These are phyloP conservation scores for Archivesica marissinica DNA, from an alignment of 1,140 invertebrate genomes.

Conservation along the genomic window DNA sequence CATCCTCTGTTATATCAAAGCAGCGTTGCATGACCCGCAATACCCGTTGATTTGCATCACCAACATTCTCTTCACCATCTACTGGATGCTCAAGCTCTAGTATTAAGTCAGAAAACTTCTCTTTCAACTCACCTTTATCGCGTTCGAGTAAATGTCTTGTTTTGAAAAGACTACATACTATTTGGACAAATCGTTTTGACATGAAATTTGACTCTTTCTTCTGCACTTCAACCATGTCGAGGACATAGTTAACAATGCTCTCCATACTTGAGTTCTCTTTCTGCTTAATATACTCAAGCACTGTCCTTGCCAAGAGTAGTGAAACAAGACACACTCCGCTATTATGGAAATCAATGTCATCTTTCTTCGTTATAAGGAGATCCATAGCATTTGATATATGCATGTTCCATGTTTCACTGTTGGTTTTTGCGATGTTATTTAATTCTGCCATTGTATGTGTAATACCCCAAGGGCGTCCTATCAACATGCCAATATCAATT, in stretches of 20 bases:
- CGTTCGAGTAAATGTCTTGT: constrained; percentile 12
- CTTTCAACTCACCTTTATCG: constrained; percentile 12
- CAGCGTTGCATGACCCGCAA: constrained; percentile 14
- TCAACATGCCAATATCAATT: background rate
- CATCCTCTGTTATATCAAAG: constrained; percentile 32
- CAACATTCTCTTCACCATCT: background rate
- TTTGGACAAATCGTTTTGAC: constrained; percentile 22
- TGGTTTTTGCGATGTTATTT: background rate
- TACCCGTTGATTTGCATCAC: background rate
- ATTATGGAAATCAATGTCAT: background rate
- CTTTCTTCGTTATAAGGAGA: background rate
- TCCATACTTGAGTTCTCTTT: background rate
- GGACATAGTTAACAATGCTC: constrained; percentile 22
- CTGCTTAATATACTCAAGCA: constrained; percentile 7
- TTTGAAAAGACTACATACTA: constrained; percentile 41
- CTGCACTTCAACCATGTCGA: background rate
- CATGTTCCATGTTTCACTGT: constrained; percentile 10
- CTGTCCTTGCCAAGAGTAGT: constrained; percentile 15
- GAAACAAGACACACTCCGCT: constrained; percentile 25
- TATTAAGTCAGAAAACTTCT: constrained; percentile 26
- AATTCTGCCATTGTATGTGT: constrained; percentile 6
- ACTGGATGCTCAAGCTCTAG: background rate
- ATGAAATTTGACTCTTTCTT: background rate
- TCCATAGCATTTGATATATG: constrained; percentile 10
- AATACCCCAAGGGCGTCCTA: background rate